phyloP scores from a whole-genome alignment of 2,888 invertebrate species.

The Phymatocera aterrima region DNA sequence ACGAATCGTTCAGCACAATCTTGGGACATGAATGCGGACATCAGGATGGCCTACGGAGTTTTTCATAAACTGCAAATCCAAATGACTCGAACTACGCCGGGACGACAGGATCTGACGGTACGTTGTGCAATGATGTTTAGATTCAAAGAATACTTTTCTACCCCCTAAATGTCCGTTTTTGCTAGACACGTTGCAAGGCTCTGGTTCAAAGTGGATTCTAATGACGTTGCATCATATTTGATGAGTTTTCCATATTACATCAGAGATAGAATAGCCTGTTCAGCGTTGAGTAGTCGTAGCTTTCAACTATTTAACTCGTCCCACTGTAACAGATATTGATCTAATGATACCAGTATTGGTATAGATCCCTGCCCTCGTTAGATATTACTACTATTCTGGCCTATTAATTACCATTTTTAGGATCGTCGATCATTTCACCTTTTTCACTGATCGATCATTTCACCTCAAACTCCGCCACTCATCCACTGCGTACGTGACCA shows the following conservation, averaged over 20 bases:
- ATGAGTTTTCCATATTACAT: not conserved
- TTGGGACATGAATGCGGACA: constrained; percentile 68
- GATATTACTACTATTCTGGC: not conserved
- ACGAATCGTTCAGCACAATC: constrained; percentile 58
- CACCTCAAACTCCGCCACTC: too few species aligned
- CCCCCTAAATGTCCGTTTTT: not conserved
- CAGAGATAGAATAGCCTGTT: not conserved
- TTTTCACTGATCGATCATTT: not conserved
- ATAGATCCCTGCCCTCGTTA: not conserved
- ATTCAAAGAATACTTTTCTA: not conserved
- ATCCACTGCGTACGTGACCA: too few species aligned
- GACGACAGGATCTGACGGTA: constrained; percentile 67
- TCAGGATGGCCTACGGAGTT: constrained; percentile 62
- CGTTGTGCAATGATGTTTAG: constrained; percentile 9
- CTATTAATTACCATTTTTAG: too few species aligned
- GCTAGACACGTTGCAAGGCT: constrained; percentile 13
- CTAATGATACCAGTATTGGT: not conserved
- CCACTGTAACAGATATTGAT: not conserved
- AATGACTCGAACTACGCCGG: constrained; percentile 65
- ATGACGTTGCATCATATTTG: constrained; percentile 15
- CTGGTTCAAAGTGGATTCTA: constrained; percentile 23
- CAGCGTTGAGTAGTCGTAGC: not conserved
- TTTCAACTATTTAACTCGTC: not conserved
- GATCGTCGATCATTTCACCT: too few species aligned
- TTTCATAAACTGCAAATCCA: constrained; percentile 62